Evolutionary conservation across 2,888 invertebrate species (phyloP).

Genomic region (Dusona sp.): DNA sequence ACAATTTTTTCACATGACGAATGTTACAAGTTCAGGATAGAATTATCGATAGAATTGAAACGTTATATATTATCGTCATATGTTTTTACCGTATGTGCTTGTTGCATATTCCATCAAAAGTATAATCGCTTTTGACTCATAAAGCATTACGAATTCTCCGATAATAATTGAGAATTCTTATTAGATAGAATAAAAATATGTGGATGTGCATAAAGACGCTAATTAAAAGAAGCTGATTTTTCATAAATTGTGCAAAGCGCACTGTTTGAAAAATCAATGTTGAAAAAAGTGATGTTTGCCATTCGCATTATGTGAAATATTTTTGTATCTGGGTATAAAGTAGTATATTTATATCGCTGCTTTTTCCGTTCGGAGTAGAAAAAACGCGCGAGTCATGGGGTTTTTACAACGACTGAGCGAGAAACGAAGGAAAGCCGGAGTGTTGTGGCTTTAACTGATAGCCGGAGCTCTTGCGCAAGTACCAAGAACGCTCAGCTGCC

Average conservation of each 20-base stretch:
- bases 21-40: background rate
- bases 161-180: background rate
- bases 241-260: background rate
- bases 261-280: too few relatives aligned
- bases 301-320: too few relatives aligned
- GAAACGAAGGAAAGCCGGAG: background rate
- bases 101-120: background rate
- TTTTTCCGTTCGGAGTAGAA: background rate
- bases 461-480: slow-evolving; percentile 35
- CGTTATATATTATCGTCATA: background rate
- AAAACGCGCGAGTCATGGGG: slow-evolving; percentile 21
- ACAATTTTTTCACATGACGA: background rate
- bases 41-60: background rate
- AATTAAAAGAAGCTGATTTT: background rate
- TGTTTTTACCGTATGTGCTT: background rate
- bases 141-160: background rate
- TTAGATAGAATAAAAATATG: too few relatives aligned
- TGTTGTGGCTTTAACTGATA: background rate
- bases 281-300: too few relatives aligned
- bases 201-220: too few relatives aligned
- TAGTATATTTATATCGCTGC: background rate
- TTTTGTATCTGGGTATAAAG: background rate
- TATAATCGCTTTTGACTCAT: too few relatives aligned
- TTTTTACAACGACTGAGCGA: slow-evolving; percentile 1
- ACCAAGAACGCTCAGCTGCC: slow-evolving; percentile 33